These are phyloP conservation scores for Drosophila ohnishii DNA, from an alignment of 1,140 invertebrate genomes.

Conservation along the genomic window DNA sequence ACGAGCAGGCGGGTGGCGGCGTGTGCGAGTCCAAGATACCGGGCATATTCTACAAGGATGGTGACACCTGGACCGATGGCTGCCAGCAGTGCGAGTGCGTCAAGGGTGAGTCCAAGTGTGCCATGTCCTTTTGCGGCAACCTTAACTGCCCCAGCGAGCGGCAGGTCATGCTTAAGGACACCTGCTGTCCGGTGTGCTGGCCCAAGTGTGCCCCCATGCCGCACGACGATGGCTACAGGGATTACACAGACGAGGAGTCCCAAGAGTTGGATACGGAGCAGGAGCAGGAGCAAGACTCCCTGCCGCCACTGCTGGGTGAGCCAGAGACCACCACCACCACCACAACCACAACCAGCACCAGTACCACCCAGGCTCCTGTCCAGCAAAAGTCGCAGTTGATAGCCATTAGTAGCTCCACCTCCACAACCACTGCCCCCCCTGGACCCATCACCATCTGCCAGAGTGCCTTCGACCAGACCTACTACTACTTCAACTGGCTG, in stretches of 20 bases:
- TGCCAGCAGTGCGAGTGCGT: slow-evolving; percentile 74
- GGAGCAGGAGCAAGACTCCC: slow-evolving; percentile 2
- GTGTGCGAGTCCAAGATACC: slow-evolving; percentile 71
- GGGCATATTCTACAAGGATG: slow-evolving; percentile 64
- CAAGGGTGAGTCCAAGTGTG: slow-evolving; percentile 68
- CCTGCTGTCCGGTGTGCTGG: slow-evolving; percentile 78
- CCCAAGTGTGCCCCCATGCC: slow-evolving; percentile 69
- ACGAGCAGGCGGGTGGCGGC: slow-evolving; percentile 47
- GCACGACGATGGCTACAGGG: slow-evolving; percentile 31
- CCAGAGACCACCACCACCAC: neutral
- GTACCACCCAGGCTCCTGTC: neutral
- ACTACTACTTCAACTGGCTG: slow-evolving; percentile 1
- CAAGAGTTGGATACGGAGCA: slow-evolving; percentile 8
- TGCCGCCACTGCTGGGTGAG: slow-evolving; percentile 12
- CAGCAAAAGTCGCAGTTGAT: slow-evolving; percentile 27
- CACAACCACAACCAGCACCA: neutral
- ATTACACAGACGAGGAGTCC: slow-evolving; percentile 38
- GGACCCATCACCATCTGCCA: slow-evolving; percentile 16
- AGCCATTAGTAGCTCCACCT: slow-evolving; percentile 4
- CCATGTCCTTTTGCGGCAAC: slow-evolving; percentile 61
- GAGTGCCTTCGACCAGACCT: slow-evolving; percentile 32
- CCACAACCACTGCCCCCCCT: slow-evolving; percentile 1
- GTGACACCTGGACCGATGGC: slow-evolving; percentile 68
- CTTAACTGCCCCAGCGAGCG: slow-evolving; percentile 68
- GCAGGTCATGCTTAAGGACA: slow-evolving; percentile 65